phyloP scores from a whole-genome alignment of 2,797 vertebrate genomes.

The Petrocephalus sullivani region DNA sequence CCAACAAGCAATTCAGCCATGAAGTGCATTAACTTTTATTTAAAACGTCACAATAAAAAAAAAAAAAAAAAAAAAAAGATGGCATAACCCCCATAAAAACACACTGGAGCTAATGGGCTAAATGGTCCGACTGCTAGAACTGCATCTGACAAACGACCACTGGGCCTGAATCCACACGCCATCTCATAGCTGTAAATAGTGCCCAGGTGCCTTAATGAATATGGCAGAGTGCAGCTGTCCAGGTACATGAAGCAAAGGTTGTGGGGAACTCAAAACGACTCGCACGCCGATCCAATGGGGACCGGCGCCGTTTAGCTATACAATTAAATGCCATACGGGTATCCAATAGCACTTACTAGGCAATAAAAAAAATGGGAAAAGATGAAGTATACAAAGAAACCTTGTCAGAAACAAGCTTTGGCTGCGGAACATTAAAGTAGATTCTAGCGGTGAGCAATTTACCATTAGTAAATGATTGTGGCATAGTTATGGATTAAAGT shows the following conservation, averaged over 20 bases:
- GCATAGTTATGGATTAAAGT: background rate
- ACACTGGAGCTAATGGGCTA: background rate
- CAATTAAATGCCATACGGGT: background rate
- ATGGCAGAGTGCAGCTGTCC: background rate
- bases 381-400: background rate
- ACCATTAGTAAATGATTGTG: background rate
- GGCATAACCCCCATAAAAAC: constrained; percentile 18
- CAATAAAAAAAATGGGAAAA: background rate
- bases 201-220: background rate
- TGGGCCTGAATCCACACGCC: background rate
- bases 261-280: background rate
- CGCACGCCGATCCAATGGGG: background rate
- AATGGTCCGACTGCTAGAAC: background rate
- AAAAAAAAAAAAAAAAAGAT: constrained; percentile 34
- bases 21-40: background rate
- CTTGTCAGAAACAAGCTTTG: background rate
- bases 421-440: background rate
- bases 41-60: constrained; percentile 16
- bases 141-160: background rate
- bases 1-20: background rate
- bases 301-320: background rate
- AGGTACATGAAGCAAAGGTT: background rate
- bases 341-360: background rate
- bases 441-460: background rate
- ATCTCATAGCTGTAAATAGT: background rate